Evolutionary conservation across 2,113 vertebrate genomes (phyloP).

Genomic region (Dromiciops gliroides): DNA sequence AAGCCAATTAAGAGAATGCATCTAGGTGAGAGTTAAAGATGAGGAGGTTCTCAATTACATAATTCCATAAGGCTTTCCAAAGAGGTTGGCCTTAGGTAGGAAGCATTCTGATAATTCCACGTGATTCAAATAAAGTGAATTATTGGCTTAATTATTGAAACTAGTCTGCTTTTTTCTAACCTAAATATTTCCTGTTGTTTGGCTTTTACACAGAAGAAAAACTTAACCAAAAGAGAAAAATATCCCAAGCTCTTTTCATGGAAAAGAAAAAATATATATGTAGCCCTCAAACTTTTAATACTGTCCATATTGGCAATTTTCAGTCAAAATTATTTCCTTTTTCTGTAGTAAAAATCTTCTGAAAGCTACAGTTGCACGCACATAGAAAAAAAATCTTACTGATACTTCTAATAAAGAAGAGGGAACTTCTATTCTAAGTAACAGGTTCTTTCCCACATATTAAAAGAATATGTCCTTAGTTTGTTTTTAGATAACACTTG

Average conservation of each 20-base stretch:
- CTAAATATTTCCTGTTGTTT: not conserved
- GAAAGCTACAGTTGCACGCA: not conserved
- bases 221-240: not conserved
- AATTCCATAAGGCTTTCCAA: not conserved
- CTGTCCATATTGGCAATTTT: not conserved
- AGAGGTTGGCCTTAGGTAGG: not conserved
- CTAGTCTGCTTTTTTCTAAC: not conserved
- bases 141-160: not conserved
- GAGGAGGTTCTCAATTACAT: conserved; percentile 13
- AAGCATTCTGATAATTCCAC: not conserved
- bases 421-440: not conserved
- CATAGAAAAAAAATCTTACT: not conserved
- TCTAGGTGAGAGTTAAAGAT: conserved; percentile 23
- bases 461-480: conserved; percentile 40
- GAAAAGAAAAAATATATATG: not conserved
- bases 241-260: not conserved
- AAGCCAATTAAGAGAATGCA: not conserved
- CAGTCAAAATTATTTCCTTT: not conserved
- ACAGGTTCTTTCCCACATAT: not conserved
- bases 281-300: not conserved
- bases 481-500: conserved; percentile 13
- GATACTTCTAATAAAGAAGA: not conserved
- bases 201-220: not conserved
- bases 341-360: not conserved
- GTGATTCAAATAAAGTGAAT: conserved; percentile 8